These are phyloP conservation scores for Teleiodes luculella DNA, from an alignment of 2,888 invertebrate species.

Conservation along the genomic window DNA sequence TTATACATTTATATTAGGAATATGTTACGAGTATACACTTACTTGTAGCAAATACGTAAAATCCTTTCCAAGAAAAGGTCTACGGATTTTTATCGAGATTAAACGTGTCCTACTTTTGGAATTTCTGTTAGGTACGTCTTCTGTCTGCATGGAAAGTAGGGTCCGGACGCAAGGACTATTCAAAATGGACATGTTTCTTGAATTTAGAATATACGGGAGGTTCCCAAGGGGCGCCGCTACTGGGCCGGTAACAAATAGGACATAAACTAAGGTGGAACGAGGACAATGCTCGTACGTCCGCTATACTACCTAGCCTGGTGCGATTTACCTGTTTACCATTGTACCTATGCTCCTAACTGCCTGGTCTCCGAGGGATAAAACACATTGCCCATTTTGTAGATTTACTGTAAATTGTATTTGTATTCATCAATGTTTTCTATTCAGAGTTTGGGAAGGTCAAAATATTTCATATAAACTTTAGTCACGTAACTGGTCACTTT, in stretches of 20 bases:
- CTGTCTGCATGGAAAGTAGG: slow-evolving; percentile 28
- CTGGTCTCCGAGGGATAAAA: background rate
- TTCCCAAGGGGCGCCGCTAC: slow-evolving; percentile 29
- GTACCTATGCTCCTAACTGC: background rate
- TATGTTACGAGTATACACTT: too few species aligned
- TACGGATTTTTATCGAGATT: background rate
- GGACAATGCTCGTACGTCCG: slow-evolving; percentile 7
- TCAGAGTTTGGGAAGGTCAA: too few species aligned
- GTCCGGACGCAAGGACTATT: slow-evolving; percentile 32
- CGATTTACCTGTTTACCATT: slow-evolving; percentile 6
- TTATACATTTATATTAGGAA: too few species aligned
- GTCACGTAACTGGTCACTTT: too few species aligned
- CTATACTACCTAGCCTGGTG: background rate
- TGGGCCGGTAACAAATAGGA: slow-evolving; percentile 11
- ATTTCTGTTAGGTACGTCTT: slow-evolving; percentile 25
- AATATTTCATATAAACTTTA: too few species aligned
- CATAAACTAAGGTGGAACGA: slow-evolving; percentile 10
- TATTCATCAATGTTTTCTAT: too few species aligned
- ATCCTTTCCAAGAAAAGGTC: background rate
- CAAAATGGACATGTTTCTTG: slow-evolving; percentile 31
- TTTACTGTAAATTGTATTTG: background rate
- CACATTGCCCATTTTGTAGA: background rate
- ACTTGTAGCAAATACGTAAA: too few species aligned
- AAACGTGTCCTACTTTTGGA: slow-evolving; percentile 12
- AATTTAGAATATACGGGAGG: slow-evolving; percentile 26